Base-by-base conservation (phyloP, 2,113 vertebrate genomes). In the Xenopus borealis region DNA sequence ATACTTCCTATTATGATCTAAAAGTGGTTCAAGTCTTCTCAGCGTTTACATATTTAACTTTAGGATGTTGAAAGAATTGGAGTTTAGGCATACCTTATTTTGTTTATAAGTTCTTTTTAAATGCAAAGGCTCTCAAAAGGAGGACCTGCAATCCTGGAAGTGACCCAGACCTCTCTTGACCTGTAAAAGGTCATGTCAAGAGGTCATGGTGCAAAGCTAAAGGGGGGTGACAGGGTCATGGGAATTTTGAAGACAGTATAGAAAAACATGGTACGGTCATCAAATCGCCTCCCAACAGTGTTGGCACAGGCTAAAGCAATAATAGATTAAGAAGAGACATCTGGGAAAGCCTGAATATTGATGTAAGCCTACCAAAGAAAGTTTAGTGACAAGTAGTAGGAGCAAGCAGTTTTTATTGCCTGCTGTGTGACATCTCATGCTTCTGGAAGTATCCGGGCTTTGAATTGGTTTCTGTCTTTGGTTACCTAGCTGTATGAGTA, bases 401-500 rank as follows among this genome's bases (percentile, higher is more conserved):
- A 4, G 7, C 11, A 3, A 16, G 0, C 14, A 19, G 9, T 17
- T 20, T 1, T 6, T 0, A 0, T 9, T 3, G 0, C 0, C 63
- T 55, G 17, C 3, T 55, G 17, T 16, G 18, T 55, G 10, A 4
- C 11, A 50, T 50, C 47, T 50, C 7, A 50, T n/a, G 17, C 17
- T 5, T 27, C 23, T 71, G 3, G 12, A 74, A 73, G 52, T 75
- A 67, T 2, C 0, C 7, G 30, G 59, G 72, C 81, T 23, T 62
- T 89, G 93, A 92, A 91, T 81, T 86, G 94, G 94, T 94, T 96
- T 94, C 91, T 95, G 86, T 97, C 95, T 97, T 97, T 97, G 95
- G 95, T 97, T 97, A 95, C 95, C 95, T 97, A 97, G 95, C 95
- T 97, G 95, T 97, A 96, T 97, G 95, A 97, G 95, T 96, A 92